Conservation (phyloP, 2,797 vertebrate genomes). For the Monodelphis domestica region DNA sequence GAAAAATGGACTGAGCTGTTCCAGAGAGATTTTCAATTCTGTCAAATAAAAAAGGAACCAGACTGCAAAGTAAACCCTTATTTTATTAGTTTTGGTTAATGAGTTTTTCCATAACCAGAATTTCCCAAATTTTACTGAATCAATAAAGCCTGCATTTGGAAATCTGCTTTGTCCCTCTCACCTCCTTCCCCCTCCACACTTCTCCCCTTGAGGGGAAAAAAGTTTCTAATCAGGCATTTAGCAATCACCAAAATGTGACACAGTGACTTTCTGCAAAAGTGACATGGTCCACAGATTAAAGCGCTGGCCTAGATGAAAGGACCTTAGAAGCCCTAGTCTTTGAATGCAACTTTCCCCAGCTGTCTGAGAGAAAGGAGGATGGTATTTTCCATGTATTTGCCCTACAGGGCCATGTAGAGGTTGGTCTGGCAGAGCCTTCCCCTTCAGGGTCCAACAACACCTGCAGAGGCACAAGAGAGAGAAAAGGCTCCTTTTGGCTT, state of each 20-base stretch:
- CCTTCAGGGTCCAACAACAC: background rate
- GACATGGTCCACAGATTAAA: slow-evolving; percentile 17
- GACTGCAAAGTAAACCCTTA: slow-evolving; percentile 78
- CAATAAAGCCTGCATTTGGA: slow-evolving; percentile 79
- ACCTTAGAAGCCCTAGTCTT: slow-evolving; percentile 29
- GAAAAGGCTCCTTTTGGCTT: background rate
- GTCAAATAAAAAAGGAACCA: slow-evolving; percentile 80
- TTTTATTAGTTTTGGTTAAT: slow-evolving; percentile 80
- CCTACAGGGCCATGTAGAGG: slow-evolving; percentile 1
- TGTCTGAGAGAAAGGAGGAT: slow-evolving; percentile 20
- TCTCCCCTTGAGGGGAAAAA: slow-evolving; percentile 18
- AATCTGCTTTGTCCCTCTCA: slow-evolving; percentile 73
- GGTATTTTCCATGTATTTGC: slow-evolving; percentile 31
- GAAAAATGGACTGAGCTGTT: slow-evolving; percentile 77
- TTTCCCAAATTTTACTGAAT: slow-evolving; percentile 81
- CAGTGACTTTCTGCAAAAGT: slow-evolving; percentile 47
- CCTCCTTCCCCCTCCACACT: background rate
- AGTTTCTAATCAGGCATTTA: slow-evolving; percentile 69
- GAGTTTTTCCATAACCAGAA: slow-evolving; percentile 81
- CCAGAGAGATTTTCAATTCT: slow-evolving; percentile 79
- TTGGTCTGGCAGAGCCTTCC: background rate
- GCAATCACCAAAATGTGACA: slow-evolving; percentile 66
- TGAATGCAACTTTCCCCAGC: background rate
- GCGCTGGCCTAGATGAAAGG: slow-evolving; percentile 19
- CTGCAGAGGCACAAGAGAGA: background rate